Evolutionary conservation across 2,888 invertebrate species (phyloP).

Genomic region (Caenorhabditis zanzibari): DNA sequence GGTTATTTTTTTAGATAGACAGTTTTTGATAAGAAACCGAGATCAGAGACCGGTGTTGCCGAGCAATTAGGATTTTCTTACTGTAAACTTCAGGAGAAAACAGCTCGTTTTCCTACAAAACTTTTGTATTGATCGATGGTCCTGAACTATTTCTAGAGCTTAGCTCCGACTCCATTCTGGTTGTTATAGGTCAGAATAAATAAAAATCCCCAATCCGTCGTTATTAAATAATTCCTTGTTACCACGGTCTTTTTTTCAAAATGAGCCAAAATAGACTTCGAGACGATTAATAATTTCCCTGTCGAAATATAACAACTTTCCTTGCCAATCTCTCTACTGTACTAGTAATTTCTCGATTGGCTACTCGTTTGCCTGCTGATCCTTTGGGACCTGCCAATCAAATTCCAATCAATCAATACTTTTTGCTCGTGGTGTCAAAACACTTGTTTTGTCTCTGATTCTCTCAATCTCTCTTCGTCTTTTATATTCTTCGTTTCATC

Average conservation of each 20-base stretch:
- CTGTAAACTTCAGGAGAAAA: background rate
- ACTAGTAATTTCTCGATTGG: background rate
- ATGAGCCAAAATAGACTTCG: no score
- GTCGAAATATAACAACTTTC: no score
- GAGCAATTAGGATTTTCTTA: background rate
- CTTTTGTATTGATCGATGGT: no score
- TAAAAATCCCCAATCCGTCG: no score
- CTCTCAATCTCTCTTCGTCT: conserved; percentile 29
- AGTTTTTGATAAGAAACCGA: background rate
- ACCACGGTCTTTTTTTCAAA: no score
- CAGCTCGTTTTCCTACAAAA: no score
- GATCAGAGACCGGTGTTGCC: background rate
- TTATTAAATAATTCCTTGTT: no score
- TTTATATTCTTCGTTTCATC: conserved; percentile 12
- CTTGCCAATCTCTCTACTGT: background rate
- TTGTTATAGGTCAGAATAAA: no score
- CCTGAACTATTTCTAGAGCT: no score
- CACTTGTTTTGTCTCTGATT: conserved; percentile 49
- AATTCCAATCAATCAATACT: conserved; percentile 54
- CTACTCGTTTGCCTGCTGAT: conserved; percentile 3
- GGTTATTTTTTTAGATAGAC: background rate
- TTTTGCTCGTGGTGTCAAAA: conserved; percentile 45
- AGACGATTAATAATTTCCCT: no score
- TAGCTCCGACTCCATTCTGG: no score
- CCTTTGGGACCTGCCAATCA: conserved; percentile 35